Evolutionary conservation across 2,113 vertebrate species (phyloP).

Genomic region (human): GRCh38 chr5:63085001-63085500

Average conservation of each 20-base stretch:
- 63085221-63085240: background rate
- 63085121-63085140: background rate
- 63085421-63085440: background rate
- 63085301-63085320: background rate
- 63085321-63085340: background rate
- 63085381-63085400: background rate
- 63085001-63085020: too few species aligned
- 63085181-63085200: background rate
- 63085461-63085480: background rate
- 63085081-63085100: too few species aligned
- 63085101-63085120: too few species aligned
- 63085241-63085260: background rate
- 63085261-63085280: background rate
- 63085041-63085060: too few species aligned
- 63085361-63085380: background rate
- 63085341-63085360: background rate
- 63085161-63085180: background rate
- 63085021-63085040: too few species aligned
- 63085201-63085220: background rate
- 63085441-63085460: background rate
- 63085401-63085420: background rate
- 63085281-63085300: background rate
- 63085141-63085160: background rate
- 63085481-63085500: background rate
- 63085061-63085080: too few species aligned